Base-by-base conservation (phyloP, 2,113 vertebrate species). In the Phodopus roborovskii region DNA sequence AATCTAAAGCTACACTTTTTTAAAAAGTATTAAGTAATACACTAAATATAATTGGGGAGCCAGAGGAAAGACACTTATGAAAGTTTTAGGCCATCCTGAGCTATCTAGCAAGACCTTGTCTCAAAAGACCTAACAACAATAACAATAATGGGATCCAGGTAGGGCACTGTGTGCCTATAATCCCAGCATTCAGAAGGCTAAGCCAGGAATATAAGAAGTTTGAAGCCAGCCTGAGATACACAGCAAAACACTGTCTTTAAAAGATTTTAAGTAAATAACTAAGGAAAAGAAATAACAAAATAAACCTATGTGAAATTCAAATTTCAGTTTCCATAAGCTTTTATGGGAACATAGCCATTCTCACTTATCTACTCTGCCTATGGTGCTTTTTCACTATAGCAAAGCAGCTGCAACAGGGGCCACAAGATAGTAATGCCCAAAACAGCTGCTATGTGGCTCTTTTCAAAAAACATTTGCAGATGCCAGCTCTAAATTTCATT, bases 1-100 rank as follows among this genome's bases (percentile, higher is more conserved):
- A 94, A 77, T 82, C 60, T 91, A 94, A 94, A 95, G 53, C 24
- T 83, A 9, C 48, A 83, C 30, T 90, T 86, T 91, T 2, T 53
- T 53, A 70, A 82, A n/a, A 48, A 90, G 64, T 39, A 68, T 28
- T 81, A 90, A 92, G 17, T 64, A 83, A 7, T 28, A 24, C 6
- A 78, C 56, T 78, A 88, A 90, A 92, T 90, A 94, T 74, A 90
- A 78, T 19, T 60, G 12, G 36, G 33, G 36, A 56, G 66, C 22
- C 22, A 26, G 48, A 87, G 45, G 84, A 66, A 70, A 33, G 64
- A 56, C 24, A 28, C 22, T 39, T 70, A 53, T 28, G 85, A 71
- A 56, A 28, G 48, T 24, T 39, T 22, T n/a, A 56, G 48, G 50
- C 50, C 68, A 73, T 13, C 2, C 86, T 88, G 24, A 2, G 10